Base-by-base conservation (phyloP, 2,113 vertebrate species). In the Dinomys branickii region DNA sequence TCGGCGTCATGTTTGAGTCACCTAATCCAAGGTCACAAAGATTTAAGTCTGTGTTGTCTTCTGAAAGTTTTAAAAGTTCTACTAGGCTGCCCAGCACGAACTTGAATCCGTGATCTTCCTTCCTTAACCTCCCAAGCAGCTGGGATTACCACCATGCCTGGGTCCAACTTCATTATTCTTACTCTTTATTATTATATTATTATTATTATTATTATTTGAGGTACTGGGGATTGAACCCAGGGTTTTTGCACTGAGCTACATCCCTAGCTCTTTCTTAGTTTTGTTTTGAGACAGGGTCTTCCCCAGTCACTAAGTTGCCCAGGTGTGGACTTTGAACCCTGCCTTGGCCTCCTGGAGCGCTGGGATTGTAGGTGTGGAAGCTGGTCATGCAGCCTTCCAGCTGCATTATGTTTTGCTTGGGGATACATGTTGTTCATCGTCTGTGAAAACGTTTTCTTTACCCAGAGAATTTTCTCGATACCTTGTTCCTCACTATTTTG, bases 31-130 rank as follows among this genome's bases (percentile, higher is more conserved):
- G 24, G n/a, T 91, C n/a, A 56, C 54, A 41, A 85, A 87, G 26
- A 73, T 90, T 90, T 85, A 90, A 80, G 26, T 30, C 54, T 85
- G 33, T 59, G 7, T 88, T 92, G 73, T 92, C 54, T 85, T 94
- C 26, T 61, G 81, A 78, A 91, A 92, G 22, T 71, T 92, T 89
- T 47, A 67, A 85, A 63, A 50, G 44, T 86, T 86, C 81, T 73
- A 44, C 47, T 67, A 9, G 9, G 47, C 30, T 63, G 26, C 24
- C 8, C 26, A 63, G 24, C 4, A 26, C 30, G 61, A 7, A 8
- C 61, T 63, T 63, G 61, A 63, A 28, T 63, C 30, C 30, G 61
- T 63, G 26, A 30, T 63, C 61, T 28, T 63, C 26, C 61, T 63
- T 63, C 61, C 61, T 63, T 11, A 12, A 26, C 9, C 10, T 28